Conservation (phyloP, 2,113 vertebrate genomes). For the Ophthalmotilapia sp. region DNA sequence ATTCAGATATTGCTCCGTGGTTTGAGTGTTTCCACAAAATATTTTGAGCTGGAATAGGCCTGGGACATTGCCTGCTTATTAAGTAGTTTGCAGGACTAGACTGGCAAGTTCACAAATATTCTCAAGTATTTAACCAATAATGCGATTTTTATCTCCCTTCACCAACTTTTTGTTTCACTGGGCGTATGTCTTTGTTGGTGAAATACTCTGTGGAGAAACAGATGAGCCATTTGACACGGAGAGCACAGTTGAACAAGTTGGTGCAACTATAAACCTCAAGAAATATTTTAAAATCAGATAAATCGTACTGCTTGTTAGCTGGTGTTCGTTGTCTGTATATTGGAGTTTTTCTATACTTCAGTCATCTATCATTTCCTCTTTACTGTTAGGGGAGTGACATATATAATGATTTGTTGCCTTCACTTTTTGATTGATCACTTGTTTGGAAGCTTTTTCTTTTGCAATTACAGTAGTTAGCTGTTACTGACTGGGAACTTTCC, state of each 20-base stretch:
- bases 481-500: not conserved
- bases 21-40: slow-evolving; percentile 51
- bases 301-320: not conserved
- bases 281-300: not conserved
- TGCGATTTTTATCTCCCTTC: not conserved
- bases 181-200: not conserved
- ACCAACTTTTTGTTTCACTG: not conserved
- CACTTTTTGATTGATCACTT: not conserved
- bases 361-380: not conserved
- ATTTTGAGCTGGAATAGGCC: slow-evolving; percentile 36
- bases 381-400: not conserved
- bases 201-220: not conserved
- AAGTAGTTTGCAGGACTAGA: not conserved
- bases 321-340: not conserved
- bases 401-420: not conserved
- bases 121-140: not conserved
- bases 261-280: not conserved
- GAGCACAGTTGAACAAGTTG: not conserved
- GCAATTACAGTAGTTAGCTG: not conserved
- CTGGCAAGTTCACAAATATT: not conserved
- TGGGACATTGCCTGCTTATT: slow-evolving; percentile 16
- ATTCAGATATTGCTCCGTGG: slow-evolving; percentile 51
- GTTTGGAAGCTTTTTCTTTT: not conserved
- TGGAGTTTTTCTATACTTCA: not conserved
- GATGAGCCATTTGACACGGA: not conserved